A percentile compares a stretch with the other conserved stretches of the same genome.
Evolutionary conservation across 2,113 vertebrate species (phyloP).

Genomic region (Cathartes aura): DNA sequence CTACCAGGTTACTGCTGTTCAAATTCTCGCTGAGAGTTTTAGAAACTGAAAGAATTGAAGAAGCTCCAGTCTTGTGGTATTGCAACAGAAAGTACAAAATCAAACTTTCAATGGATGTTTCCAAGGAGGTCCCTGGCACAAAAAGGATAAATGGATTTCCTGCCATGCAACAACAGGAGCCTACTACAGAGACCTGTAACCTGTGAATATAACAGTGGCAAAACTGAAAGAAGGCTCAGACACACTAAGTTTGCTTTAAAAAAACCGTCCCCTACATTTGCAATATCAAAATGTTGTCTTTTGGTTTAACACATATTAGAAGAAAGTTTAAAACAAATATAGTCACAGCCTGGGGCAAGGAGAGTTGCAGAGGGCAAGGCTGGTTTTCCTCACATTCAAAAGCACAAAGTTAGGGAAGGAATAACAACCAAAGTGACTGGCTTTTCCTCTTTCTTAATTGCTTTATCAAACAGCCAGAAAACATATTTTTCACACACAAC

Average conservation of each 20-base stretch:
- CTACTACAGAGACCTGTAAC: not conserved
- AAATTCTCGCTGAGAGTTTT: not conserved
- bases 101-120: not conserved
- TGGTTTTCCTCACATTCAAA: not conserved
- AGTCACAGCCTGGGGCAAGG: not conserved
- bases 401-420: not conserved
- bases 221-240: not conserved
- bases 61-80: not conserved
- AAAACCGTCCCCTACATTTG: not conserved
- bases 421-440: not conserved
- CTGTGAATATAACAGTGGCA: not conserved
- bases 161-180: not conserved
- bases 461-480: not conserved
- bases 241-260: not conserved
- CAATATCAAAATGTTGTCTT: not conserved
- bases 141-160: not conserved
- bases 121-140: rapidly evolving
- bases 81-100: not conserved
- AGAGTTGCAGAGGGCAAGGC: not conserved
- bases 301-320: not conserved
- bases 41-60: not conserved
- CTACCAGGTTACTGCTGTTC: not conserved
- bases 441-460: not conserved
- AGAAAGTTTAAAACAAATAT: not conserved
- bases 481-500: not conserved